A percentile compares a stretch with the other conserved stretches of the same genome.
These are phyloP conservation scores for Oenanthe melanoleuca DNA, from an alignment of 2,113 vertebrate genomes.

Conservation along the genomic window DNA sequence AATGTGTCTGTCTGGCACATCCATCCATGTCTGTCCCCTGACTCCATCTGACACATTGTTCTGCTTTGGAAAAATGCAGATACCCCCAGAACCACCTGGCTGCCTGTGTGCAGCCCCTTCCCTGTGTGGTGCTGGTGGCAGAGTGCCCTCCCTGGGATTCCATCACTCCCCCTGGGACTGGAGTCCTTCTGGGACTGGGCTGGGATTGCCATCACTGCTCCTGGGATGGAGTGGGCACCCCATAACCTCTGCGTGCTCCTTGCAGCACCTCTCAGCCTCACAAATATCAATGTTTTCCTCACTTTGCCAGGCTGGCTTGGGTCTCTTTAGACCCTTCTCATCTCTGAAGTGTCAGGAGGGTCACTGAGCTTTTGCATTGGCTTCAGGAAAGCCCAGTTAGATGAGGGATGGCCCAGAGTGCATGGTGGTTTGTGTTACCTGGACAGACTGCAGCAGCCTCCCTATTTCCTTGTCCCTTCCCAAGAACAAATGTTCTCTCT, in stretches of 20 bases:
- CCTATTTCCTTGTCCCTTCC: slow-evolving; percentile 9
- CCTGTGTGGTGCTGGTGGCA: neutral
- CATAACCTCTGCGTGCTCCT: rapidly evolving
- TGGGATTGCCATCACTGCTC: neutral
- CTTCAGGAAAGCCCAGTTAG: neutral
- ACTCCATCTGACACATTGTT: neutral
- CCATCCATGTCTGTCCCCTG: neutral
- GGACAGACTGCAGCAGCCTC: neutral
- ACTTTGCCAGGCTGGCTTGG: neutral
- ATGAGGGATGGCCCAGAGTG: neutral
- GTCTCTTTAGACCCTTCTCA: neutral
- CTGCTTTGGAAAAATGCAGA: rapidly evolving
- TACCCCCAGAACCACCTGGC: neutral
- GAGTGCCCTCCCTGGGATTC: neutral
- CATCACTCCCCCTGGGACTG: neutral
- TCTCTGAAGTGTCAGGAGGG: neutral
- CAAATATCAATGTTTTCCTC: neutral
- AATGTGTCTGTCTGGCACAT: neutral
- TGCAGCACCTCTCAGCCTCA: neutral
- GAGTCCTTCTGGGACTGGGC: neutral
- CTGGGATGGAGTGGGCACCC: rapidly evolving
- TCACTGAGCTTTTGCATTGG: neutral
- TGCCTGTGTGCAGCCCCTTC: neutral
- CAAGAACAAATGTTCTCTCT: slow-evolving; percentile 57
- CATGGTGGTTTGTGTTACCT: neutral